Percentiles rank a stretch among this genome's conserved stretches.
phyloP scores from a whole-genome alignment of 2,888 invertebrate genomes.

The Trachelus tabidus region DNA sequence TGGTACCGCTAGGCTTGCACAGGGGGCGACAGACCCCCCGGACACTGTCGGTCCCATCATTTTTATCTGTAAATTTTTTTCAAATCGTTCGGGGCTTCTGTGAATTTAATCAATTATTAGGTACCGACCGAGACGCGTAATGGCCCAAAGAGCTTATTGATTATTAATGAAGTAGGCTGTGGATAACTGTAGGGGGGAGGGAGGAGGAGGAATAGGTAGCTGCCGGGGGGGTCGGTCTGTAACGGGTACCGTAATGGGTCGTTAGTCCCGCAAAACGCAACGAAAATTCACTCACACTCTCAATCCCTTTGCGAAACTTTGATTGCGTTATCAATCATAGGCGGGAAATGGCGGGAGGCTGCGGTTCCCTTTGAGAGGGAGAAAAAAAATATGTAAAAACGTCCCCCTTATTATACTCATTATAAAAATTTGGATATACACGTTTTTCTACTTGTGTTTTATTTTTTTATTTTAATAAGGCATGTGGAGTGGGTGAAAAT shows the following conservation, averaged over 20 bases:
- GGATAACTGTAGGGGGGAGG: constrained; percentile 24
- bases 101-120: constrained; percentile 41
- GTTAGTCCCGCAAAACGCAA: constrained; percentile 37
- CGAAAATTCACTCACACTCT: constrained; percentile 28
- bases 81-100: constrained; percentile 26
- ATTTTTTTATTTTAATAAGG: no score
- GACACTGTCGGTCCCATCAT: constrained; percentile 18
- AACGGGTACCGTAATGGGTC: constrained; percentile 35
- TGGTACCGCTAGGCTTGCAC: no score
- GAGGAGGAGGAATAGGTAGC: constrained; percentile 27
- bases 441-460: no score
- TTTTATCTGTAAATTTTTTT: constrained; percentile 14
- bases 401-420: no score
- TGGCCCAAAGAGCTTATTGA: constrained; percentile 46
- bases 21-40: no score
- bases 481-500: no score
- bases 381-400: no score
- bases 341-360: constrained; percentile 7
- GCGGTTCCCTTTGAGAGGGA: no score
- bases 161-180: constrained; percentile 45
- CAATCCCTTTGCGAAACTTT: constrained; percentile 29
- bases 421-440: no score
- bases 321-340: constrained; percentile 43
- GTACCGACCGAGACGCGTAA: constrained; percentile 29
- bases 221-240: constrained; percentile 22